Evolutionary conservation across 2,888 invertebrate genomes (phyloP).

Genomic region (Stenodera caucasica): DNA sequence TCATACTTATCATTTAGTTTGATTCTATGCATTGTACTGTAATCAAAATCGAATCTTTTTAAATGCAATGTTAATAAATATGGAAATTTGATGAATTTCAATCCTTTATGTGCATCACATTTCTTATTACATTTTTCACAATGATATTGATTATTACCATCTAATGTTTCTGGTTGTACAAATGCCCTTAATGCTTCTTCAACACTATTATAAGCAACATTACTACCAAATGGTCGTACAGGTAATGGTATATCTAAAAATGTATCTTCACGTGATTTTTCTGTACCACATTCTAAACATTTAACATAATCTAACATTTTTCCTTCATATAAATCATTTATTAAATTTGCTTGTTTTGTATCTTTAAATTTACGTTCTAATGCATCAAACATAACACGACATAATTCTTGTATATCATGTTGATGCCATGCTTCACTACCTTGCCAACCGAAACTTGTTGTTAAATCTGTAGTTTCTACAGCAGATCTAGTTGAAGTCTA

Average conservation of each 20-base stretch:
- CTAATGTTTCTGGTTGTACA: slow-evolving; percentile 80
- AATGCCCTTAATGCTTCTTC: slow-evolving; percentile 83
- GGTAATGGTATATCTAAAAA: slow-evolving; percentile 86
- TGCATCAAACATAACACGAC: slow-evolving; percentile 89
- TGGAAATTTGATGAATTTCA: slow-evolving; percentile 84
- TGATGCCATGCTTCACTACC: slow-evolving; percentile 89
- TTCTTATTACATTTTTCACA: slow-evolving; percentile 86
- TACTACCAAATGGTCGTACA: slow-evolving; percentile 79
- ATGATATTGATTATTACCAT: slow-evolving; percentile 82
- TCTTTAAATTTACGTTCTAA: slow-evolving; percentile 81
- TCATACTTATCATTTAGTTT: slow-evolving; percentile 83
- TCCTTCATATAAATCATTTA: slow-evolving; percentile 75
- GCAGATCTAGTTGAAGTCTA: slow-evolving; percentile 77
- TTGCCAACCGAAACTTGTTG: slow-evolving; percentile 89
- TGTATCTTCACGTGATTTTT: slow-evolving; percentile 79
- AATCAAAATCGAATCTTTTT: slow-evolving; percentile 89
- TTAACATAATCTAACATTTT: slow-evolving; percentile 87
- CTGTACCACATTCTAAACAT: slow-evolving; percentile 81
- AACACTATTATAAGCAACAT: slow-evolving; percentile 73
- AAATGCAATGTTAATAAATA: slow-evolving; percentile 84
- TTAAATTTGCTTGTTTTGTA: slow-evolving; percentile 78
- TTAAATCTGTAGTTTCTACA: slow-evolving; percentile 84
- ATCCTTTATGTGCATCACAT: slow-evolving; percentile 87
- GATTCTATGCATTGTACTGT: slow-evolving; percentile 78
- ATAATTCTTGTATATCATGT: slow-evolving; percentile 89